Base-by-base conservation (phyloP, 1,140 invertebrate species). In the Centruroides sculpturatus region DNA sequence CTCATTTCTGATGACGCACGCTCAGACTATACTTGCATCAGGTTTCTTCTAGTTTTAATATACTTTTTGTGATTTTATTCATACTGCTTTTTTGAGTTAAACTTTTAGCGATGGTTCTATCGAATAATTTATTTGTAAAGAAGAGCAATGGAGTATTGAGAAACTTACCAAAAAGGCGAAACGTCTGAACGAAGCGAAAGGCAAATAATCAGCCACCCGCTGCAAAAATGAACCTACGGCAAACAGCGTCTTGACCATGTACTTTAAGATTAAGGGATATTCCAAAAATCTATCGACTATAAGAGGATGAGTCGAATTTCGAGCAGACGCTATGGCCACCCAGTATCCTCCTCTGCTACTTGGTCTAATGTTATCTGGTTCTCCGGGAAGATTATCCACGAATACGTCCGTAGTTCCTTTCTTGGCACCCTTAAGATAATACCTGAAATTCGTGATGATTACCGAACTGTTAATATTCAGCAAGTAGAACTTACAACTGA, bases 351-450 rank as follows among this genome's bases (percentile, higher is more conserved):
- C 83, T 35, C 79, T 71, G 13, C 77, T 79, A 70, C 85, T 83
- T 0, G 73, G 72, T 54, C 84, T 79, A 49, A 91, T 72, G 71
- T 90, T 92, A 72, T 93, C 89, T 12, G 86, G 85, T 5, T 78
- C 59, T 68, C 88, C 90, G 51, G 89, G 87, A 56, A 93, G 74
- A 50, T 50, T 23, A 50, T 68, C 59, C 4, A 55, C 57, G 36
- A 69, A 69, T 9, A 66, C 34, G 52, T 64, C 61, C 12, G 63
- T 6, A 1, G 51, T 10, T 35, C 52, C 59, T 35, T 49, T 47
- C 52, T 57, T 59, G 5, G 52, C 54, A 12, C 55, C 55, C 56
- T 59, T 57, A 9, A 59, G 12, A 56, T 56, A 12, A 10, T 60
- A 59, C 55, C 61, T 56, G 64, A 46, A 47, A 61, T 41, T 41